Evolutionary conservation across 2,888 invertebrate genomes (phyloP), one percentile per base, ranked within the genome.

Genomic region (Kuschelorhynchus macadamiae): DNA sequence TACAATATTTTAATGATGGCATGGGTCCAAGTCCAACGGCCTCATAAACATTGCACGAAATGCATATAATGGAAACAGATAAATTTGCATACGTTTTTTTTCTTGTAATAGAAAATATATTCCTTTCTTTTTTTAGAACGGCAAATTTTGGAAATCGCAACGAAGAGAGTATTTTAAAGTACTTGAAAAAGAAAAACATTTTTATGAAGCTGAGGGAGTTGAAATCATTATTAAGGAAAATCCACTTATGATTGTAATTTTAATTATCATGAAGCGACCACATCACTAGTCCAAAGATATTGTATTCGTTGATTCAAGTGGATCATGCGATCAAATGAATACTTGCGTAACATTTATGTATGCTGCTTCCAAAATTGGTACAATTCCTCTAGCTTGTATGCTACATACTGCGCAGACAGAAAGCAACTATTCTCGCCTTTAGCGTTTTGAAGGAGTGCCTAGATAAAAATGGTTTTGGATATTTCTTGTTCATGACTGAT

Each of bases 261-360:
- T 7, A 36, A 36, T n/a, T 36, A 36, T 36, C 36, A 36, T 36
- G 36, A 36, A 36, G 7, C 3, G 36, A 8, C n/a, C n/a, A n/a
- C n/a, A n/a, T 25, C 25, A 25, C 7, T 12, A 32, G 3, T 36
- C 36, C 5, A 36, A 36, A 36, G 36, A 36, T 36, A 36, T 36
- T 36, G 36, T 36, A 7, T 36, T 36, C 11, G 36, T 36, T 36
- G 3, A 36, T 3, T 36, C 36, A 36, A 36, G n/a, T n/a, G 12
- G 36, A n/a, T 12, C 11, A n/a, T 36, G 36, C 11, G 36, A 36
- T 12, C 36, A 50, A 50, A 50, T n/a, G 17, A 53, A 36, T n/a
- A 53, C 53, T 3, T 53, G n/a, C 36, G 53, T 53, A 16, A 33
- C 53, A n/a, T 53, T 53, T 36, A 30, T 50, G 30, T 53, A 36